Base-by-base conservation (phyloP, 2,797 vertebrate species). In the Lepus townsendii region DNA sequence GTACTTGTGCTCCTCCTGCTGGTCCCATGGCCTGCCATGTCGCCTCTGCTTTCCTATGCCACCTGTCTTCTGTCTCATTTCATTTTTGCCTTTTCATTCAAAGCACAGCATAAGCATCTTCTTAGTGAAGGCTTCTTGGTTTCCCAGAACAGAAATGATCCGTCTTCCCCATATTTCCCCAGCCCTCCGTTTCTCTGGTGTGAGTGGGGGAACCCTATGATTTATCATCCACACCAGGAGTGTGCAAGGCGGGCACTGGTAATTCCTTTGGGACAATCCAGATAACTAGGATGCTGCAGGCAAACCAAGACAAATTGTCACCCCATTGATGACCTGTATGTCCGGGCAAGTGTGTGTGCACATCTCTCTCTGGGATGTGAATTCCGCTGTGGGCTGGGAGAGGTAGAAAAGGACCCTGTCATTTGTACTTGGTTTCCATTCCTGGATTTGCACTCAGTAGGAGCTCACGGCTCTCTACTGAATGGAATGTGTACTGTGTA, bases 171-270 rank as follows among this genome's bases (percentile, higher is more conserved):
- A 9, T 89, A 38, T 63, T 93, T 93, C 69, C 14, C 47, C 65
- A 95, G 72, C 38, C 16, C 66, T 73, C 60, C 77, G 50, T 52
- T 88, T 13, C 16, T 73, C 62, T 69, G 73, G 95, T 47, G 80
- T 54, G 20, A 47, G 57, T 62, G 38, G 54, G 22, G 4, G 5
- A 6, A 57, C 42, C 26, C 3, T 76, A 7, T 79, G 77, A 42
- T 94, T 94, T 94, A 71, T 92, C 73, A 73, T 92, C 65, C 47
- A 42, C 20, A 91, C 38, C 62, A 35, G 22, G 62, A 89, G 68
- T 2, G 17, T 66, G 32, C 68, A 47, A 80, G 24, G 57, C 73
- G 24, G 19, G 7, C 84, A 42, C 69, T 80, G 10, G 76, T 88
- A 85, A 75, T 94, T 42, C 76, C 57, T 73, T 30, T 7, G 30